A percentile compares a stretch with the other conserved stretches of the same genome.
Evolutionary conservation across 2,888 invertebrate genomes (phyloP).

Genomic region (Linnaemya tessellans): DNA sequence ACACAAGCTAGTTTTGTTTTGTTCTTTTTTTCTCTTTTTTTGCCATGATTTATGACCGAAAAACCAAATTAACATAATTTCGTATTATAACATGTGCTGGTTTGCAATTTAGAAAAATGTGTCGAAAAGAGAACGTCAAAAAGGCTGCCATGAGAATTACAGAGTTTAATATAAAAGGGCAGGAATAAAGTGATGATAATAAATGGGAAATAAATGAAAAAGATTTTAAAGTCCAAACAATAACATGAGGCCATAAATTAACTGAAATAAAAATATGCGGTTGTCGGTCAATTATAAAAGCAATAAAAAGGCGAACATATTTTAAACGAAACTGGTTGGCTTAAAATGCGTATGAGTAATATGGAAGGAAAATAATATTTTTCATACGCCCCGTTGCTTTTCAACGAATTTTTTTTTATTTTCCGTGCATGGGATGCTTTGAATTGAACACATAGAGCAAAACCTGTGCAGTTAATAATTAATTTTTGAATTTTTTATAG

Average conservation of each 20-base stretch:
- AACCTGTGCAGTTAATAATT: not conserved
- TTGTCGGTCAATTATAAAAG: not conserved
- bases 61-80: constrained; percentile 48
- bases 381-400: not conserved
- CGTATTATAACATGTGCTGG: constrained; percentile 36
- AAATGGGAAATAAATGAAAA: not conserved
- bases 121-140: constrained; percentile 15
- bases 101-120: constrained; percentile 14
- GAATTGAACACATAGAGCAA: not conserved
- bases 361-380: not conserved
- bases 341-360: not conserved
- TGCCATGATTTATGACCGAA: constrained; percentile 49
- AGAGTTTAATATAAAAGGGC: not conserved
- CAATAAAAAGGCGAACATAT: not conserved
- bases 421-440: not conserved
- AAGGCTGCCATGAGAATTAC: not conserved
- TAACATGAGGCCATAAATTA: not conserved
- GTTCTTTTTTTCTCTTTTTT: not conserved
- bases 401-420: not conserved
- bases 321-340: not conserved
- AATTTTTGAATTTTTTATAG: not conserved
- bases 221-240: not conserved
- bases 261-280: not conserved
- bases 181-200: not conserved
- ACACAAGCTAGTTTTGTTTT: constrained; percentile 4